Conservation (phyloP, 1,140 invertebrate species). For the Cepaea nemoralis region DNA sequence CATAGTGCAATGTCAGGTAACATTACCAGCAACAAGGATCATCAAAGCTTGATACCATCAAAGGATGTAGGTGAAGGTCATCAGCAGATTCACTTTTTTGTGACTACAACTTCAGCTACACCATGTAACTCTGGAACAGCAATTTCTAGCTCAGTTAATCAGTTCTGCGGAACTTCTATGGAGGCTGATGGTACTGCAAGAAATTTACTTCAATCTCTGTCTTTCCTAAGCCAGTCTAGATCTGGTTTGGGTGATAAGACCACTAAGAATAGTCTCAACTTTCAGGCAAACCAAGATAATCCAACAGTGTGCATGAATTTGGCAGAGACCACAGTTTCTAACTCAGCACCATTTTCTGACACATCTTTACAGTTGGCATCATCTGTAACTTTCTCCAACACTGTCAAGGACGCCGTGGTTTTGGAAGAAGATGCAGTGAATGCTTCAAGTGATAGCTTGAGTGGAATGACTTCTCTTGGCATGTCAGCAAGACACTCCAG, state of each 20-base stretch:
- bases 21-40: neutral
- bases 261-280: no score
- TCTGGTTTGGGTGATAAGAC: neutral
- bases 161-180: neutral
- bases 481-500: no score
- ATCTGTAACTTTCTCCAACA: neutral
- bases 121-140: neutral
- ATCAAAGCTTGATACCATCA: neutral
- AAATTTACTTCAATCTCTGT: neutral
- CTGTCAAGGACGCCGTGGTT: neutral
- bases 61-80: neutral
- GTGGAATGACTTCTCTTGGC: neutral
- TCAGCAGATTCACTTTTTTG: neutral
- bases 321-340: neutral
- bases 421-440: neutral
- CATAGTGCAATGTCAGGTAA: constrained; percentile 4
- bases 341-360: neutral
- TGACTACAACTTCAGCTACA: neutral
- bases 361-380: neutral
- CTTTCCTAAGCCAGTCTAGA: neutral
- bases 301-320: neutral
- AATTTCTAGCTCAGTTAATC: neutral
- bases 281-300: neutral
- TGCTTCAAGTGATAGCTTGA: neutral
- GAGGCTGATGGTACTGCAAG: neutral